phyloP scores from a whole-genome alignment of 2,797 vertebrate species.

The Crax fasciolata region DNA sequence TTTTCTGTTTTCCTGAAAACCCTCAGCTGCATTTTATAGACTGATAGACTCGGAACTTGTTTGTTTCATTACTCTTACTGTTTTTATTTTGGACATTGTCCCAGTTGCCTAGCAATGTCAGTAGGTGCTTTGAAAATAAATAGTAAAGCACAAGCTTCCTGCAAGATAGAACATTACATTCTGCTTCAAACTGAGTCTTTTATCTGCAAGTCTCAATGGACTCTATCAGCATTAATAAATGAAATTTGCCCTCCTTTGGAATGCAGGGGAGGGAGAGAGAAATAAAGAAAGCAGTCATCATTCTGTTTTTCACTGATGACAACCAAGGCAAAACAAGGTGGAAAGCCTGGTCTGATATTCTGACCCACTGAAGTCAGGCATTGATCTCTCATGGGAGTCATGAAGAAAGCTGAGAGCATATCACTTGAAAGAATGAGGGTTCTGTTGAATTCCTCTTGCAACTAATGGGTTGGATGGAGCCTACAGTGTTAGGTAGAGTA shows the following conservation, averaged over 20 bases:
- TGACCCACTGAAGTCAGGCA: neutral
- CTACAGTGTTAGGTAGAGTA: neutral
- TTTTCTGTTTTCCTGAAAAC: neutral
- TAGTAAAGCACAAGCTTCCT: neutral
- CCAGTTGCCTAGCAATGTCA: slow-evolving; percentile 36
- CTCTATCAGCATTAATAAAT: neutral
- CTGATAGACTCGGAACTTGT: neutral
- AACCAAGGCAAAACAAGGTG: neutral
- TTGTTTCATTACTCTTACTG: neutral
- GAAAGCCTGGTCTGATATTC: neutral
- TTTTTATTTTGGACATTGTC: neutral
- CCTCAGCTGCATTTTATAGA: neutral
- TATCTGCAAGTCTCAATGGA: neutral
- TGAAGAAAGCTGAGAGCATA: neutral
- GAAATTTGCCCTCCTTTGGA: neutral
- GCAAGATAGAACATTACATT: neutral
- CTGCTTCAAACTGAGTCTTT: neutral
- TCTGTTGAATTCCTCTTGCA: neutral
- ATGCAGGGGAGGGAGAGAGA: neutral
- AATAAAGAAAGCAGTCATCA: neutral
- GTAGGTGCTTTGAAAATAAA: slow-evolving; percentile 22
- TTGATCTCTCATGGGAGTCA: neutral
- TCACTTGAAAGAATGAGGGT: neutral
- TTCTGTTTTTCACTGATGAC: neutral
- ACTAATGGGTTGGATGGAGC: neutral